phyloP scores from a whole-genome alignment of 2,888 invertebrate species.

The Eilema griseolum region DNA sequence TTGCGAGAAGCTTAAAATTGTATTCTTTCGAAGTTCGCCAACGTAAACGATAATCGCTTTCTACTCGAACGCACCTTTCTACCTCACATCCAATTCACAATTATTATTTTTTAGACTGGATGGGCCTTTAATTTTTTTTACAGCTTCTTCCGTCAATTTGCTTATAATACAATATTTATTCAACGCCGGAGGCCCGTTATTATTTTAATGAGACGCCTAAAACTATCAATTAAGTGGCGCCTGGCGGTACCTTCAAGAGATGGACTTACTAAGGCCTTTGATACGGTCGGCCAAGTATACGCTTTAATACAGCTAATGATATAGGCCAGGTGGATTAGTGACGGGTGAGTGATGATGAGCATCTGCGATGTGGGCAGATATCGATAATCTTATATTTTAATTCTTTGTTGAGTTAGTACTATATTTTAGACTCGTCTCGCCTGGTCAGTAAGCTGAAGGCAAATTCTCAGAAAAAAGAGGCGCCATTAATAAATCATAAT shows the following conservation, averaged over 20 bases:
- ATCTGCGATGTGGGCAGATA: neutral
- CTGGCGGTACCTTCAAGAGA: conserved; percentile 61
- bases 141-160: conserved; percentile 76
- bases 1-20: no score
- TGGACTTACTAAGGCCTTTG: conserved; percentile 61
- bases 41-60: conserved; percentile 14
- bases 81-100: conserved; percentile 35
- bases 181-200: conserved; percentile 70
- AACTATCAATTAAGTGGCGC: conserved; percentile 84
- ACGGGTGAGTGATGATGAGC: conserved; percentile 14
- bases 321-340: conserved; percentile 41
- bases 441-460: no score
- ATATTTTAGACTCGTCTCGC: no score
- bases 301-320: conserved; percentile 54
- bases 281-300: conserved; percentile 50
- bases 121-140: conserved; percentile 59
- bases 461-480: no score
- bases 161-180: conserved; percentile 83
- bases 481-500: no score
- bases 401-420: neutral
- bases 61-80: conserved; percentile 32
- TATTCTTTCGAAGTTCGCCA: neutral
- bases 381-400: conserved; percentile 6
- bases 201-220: conserved; percentile 74
- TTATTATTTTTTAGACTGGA: no score